Percentiles rank a stretch among this genome's conserved stretches.
These are phyloP conservation scores for Rhea americana DNA, from an alignment of 2,113 vertebrate species.

Conservation along the genomic window DNA sequence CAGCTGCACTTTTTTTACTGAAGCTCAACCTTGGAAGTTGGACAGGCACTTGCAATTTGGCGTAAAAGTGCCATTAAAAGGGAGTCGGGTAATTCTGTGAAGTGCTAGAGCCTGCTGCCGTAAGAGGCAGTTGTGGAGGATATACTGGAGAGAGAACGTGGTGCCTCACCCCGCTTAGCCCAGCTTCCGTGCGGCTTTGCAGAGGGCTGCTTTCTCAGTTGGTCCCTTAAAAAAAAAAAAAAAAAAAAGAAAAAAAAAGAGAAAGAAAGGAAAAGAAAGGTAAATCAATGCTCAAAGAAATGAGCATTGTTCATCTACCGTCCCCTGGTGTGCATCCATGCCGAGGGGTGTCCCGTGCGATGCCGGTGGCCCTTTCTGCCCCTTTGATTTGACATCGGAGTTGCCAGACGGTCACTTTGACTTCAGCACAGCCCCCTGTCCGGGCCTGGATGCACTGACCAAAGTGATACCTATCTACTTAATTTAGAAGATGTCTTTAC, in stretches of 20 bases:
- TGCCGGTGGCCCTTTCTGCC: neutral
- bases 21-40: neutral
- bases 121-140: neutral
- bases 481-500: neutral
- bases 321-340: accelerated
- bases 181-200: neutral
- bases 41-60: neutral
- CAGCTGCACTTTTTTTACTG: neutral
- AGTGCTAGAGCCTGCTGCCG: neutral
- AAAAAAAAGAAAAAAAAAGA: neutral
- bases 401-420: neutral
- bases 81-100: neutral
- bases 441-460: accelerated
- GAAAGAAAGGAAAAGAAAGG: neutral
- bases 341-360: neutral
- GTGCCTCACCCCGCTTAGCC: neutral
- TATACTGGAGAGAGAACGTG: neutral
- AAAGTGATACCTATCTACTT: neutral
- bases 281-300: constrained; percentile 3
- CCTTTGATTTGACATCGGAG: neutral
- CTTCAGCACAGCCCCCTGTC: neutral
- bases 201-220: neutral
- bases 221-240: neutral
- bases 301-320: neutral
- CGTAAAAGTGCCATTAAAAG: neutral